Evolutionary conservation across 2,888 invertebrate genomes (phyloP), one percentile per base, ranked within the genome.

Genomic region (Nysson spinosus): DNA sequence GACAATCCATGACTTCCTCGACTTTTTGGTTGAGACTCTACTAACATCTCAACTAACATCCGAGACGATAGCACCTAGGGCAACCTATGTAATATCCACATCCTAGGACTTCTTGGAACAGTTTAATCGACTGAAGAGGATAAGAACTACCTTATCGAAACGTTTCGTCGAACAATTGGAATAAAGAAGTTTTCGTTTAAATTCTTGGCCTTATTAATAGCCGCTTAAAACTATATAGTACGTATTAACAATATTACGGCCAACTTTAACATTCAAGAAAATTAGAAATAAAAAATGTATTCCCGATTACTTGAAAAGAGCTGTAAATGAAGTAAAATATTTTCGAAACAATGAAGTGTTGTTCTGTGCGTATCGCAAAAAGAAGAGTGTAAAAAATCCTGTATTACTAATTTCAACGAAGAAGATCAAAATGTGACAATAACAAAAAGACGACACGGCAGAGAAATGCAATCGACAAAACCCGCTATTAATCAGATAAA

Each of bases 281-380:
- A 44, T 20, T 34, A 24, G 34, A 24, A 5, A 1, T 42, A 7
- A 1, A 42, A n/a, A 42, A 42, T 4, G 42, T 17, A 26, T 52
- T 17, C 35, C 35, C 2, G 17, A 16, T 11, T 0, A 47, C 1
- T n/a, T 47, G 7, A 47, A 47, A 35, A 17, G 1, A 37, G 7
- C 17, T 47, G 35, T 26, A 26, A 47, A 47, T 11, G 17, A 47
- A n/a, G 26, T 26, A 3, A 37, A 47, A 17, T 47, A 35, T 47
- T 24, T 17, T 11, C 5, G n/a, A 47, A 3, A 35, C 3, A 16
- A 17, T 11, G n/a, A 47, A 3, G 19, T 24, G 1, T 7, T 42
- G 0, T 24, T 51, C 0, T 51, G 42, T 34, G 24, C 20, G n/a
- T 40, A 40, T 32, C 22, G 40, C n/a, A 40, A 50, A 50, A 50